Conservation (phyloP, 2,888 invertebrate genomes). For the Lucinisca nassula region DNA sequence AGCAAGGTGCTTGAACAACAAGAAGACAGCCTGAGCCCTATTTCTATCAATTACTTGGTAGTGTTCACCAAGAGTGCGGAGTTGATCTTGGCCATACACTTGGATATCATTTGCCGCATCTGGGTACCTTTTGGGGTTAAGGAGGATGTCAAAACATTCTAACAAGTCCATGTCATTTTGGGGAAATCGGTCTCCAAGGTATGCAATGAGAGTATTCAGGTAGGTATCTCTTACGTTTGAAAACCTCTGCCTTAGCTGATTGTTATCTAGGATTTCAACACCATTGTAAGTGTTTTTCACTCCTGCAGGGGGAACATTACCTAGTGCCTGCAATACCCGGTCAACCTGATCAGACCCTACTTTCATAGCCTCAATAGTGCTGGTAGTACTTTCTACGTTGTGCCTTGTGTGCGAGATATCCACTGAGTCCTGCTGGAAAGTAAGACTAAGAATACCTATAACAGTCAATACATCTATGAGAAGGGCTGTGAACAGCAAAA, state of each 20-base stretch:
- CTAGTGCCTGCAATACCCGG: constrained; percentile 12
- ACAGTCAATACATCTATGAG: constrained; percentile 35
- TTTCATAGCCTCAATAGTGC: constrained; percentile 19
- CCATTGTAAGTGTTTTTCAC: constrained; percentile 15
- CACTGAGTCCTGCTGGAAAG: constrained; percentile 30
- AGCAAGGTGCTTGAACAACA: constrained; percentile 31
- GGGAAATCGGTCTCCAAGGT: constrained; percentile 33
- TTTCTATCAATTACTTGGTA: constrained; percentile 9
- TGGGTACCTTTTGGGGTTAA: constrained; percentile 42
- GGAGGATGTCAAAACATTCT: constrained; percentile 35
- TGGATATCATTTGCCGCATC: not conserved
- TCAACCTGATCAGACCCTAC: constrained; percentile 24
- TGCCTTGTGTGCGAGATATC: constrained; percentile 20
- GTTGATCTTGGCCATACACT: constrained; percentile 10
- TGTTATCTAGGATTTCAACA: constrained; percentile 23
- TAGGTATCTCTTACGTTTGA: constrained; percentile 14
- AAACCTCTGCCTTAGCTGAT: constrained; percentile 21
- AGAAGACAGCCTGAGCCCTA: constrained; percentile 10
- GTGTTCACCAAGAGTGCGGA: not conserved
- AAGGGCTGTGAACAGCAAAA: constrained; percentile 29
- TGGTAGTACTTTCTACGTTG: not conserved
- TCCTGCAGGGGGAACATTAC: constrained; percentile 12
- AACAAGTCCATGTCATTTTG: constrained; percentile 24
- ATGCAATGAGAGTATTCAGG: constrained; percentile 12
- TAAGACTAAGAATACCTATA: constrained; percentile 29